Base-by-base conservation (phyloP, 2,797 vertebrate genomes). In the Balearica regulorum region DNA sequence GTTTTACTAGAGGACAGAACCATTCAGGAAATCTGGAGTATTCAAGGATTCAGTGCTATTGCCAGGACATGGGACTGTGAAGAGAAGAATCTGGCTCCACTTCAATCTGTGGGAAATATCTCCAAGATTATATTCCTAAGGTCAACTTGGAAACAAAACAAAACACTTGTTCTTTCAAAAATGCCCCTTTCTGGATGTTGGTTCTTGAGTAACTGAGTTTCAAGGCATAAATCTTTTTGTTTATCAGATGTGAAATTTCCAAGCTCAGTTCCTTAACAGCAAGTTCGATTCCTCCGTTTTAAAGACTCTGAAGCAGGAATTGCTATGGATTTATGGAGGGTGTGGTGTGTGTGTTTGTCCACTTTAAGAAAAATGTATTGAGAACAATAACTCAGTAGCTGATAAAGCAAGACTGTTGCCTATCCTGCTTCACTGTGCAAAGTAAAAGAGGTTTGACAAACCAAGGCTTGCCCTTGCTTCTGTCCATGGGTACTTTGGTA, bases 311-410 rank as follows among this genome's bases (percentile, higher is more conserved):
- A 91, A 87, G 6, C 11, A 65, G 49, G 46, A 90, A 81, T 44
- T 3, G 1, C 33, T 55, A 29, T 46, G 49, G 35, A 55, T 66
- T 82, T 35, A 60, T 35, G n/a, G 7, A 0, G 0, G 37, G 37
- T 37, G 37, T 37, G 37, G 37, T 37, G 37, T 37, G 9, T 37
- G 37, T 37, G 37, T 37, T 37, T 37, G 37, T 26, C 37, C 5
- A 28, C 41, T 75, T 61, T 22, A 49, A 58, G 44, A 88, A 86
- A 95, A 88, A 86, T 37, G 24, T 16, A 33, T 6, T 78, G 14
- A 66, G 48, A 88, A 24, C 48, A 58, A 39, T 43, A 73, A 75
- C 5, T 65, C 21, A 43, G 49, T 46, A 39, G 21, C 15, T 82
- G 37, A 43, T 33, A 81, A 73, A 64, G n/a, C n/a, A 66, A 60